phyloP scores from a whole-genome alignment of 2,797 vertebrate genomes.

The Gambelia wislizenii region DNA sequence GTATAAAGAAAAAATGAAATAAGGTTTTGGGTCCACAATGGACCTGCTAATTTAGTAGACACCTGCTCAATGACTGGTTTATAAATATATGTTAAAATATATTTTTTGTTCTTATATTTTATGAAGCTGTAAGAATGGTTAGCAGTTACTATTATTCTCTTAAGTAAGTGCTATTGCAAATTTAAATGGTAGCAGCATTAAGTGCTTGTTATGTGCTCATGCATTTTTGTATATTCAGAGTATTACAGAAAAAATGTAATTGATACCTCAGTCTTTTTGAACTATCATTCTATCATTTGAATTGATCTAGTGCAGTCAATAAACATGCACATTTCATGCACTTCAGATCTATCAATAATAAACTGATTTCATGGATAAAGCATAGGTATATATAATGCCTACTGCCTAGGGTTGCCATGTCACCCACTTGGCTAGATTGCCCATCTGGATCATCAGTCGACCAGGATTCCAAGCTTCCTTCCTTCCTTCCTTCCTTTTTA shows the following conservation, averaged over 20 bases:
- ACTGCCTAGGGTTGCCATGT: not conserved
- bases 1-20: slow-evolving; percentile 60
- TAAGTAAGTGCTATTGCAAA: not conserved
- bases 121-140: not conserved
- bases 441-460: too few relatives aligned
- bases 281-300: not conserved
- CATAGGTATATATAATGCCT: not conserved
- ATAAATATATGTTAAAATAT: not conserved
- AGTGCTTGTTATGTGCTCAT: not conserved
- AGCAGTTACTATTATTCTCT: not conserved
- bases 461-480: too few relatives aligned
- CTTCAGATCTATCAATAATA: not conserved
- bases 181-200: not conserved
- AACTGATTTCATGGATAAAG: not conserved
- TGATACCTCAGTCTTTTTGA: not conserved
- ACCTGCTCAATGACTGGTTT: not conserved
- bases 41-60: not conserved
- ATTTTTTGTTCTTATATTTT: not conserved
- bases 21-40: slow-evolving; percentile 48
- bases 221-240: not conserved
- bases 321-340: not conserved
- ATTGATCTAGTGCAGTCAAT: not conserved
- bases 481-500: too few relatives aligned
- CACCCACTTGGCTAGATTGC: not conserved
- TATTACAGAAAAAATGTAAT: not conserved